These are phyloP conservation scores for Corvus moneduloides DNA, from an alignment of 2,113 vertebrate species.

Conservation along the genomic window DNA sequence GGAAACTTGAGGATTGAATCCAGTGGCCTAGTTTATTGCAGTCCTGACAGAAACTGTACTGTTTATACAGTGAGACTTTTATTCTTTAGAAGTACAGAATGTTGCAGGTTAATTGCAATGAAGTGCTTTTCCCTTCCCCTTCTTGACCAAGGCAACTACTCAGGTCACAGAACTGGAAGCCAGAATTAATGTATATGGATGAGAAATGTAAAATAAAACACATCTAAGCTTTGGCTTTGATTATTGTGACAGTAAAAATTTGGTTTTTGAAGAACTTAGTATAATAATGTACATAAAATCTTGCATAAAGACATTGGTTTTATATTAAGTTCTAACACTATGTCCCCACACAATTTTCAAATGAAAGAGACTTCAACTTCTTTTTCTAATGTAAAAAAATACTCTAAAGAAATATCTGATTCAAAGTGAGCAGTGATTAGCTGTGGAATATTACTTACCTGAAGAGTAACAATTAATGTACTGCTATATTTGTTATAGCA, in stretches of 20 bases:
- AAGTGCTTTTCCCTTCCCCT: neutral
- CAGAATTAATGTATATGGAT: neutral
- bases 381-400: neutral
- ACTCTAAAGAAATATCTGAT: neutral
- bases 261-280: neutral
- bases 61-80: constrained; percentile 38
- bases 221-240: neutral
- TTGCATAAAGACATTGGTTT: neutral
- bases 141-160: neutral
- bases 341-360: neutral
- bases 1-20: constrained; percentile 58
- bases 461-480: neutral
- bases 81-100: neutral
- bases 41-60: constrained; percentile 45
- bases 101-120: neutral
- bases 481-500: neutral
- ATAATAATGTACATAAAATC: neutral
- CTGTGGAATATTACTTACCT: neutral
- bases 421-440: neutral
- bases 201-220: neutral
- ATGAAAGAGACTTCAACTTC: neutral
- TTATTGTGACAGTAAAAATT: neutral
- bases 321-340: neutral
- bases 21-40: constrained; percentile 49
- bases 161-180: neutral